These are phyloP conservation scores for Drosophila simulans DNA, from an alignment of 1,140 invertebrate genomes.

Conservation along the genomic window DNA sequence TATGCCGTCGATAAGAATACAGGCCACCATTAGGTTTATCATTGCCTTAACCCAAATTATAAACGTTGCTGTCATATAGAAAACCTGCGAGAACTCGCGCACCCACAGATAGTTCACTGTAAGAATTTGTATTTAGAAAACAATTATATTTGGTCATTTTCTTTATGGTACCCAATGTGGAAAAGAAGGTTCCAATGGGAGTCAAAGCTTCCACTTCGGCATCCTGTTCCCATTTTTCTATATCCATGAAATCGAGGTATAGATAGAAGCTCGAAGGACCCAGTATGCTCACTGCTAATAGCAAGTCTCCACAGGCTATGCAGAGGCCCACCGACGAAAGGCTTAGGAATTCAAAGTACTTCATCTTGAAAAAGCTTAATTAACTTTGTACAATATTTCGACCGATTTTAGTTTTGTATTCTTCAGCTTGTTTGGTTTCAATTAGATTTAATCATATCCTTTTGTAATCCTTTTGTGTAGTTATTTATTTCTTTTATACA, in stretches of 20 bases:
- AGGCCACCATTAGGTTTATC: constrained; percentile 76
- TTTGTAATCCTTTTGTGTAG: too few relatives aligned
- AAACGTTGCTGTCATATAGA: constrained; percentile 78
- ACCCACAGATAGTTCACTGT: constrained; percentile 76
- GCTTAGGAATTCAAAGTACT: constrained; percentile 76
- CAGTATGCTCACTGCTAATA: constrained; percentile 57
- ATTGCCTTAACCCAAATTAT: constrained; percentile 79
- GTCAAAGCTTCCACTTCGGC: constrained; percentile 65
- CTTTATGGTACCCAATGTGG: constrained; percentile 56
- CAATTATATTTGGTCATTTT: not conserved
- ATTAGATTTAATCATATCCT: not conserved
- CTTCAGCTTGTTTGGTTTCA: not conserved
- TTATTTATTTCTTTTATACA: not conserved
- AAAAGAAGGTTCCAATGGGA: constrained; percentile 65
- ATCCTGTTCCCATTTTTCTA: constrained; percentile 64
- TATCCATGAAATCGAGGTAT: constrained; percentile 70
- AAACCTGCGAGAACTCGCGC: constrained; percentile 77
- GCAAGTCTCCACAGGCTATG: constrained; percentile 67
- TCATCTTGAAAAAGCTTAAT: constrained; percentile 45
- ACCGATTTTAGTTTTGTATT: not conserved
- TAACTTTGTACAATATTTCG: not conserved
- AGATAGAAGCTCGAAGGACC: constrained; percentile 68
- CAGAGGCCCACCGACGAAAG: constrained; percentile 66
- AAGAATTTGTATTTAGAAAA: not conserved
- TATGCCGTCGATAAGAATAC: constrained; percentile 77